Evolutionary conservation across 1,140 invertebrate species (phyloP), one percentile per base, ranked within the genome.

Genomic region (Ooceraea biroi): DNA sequence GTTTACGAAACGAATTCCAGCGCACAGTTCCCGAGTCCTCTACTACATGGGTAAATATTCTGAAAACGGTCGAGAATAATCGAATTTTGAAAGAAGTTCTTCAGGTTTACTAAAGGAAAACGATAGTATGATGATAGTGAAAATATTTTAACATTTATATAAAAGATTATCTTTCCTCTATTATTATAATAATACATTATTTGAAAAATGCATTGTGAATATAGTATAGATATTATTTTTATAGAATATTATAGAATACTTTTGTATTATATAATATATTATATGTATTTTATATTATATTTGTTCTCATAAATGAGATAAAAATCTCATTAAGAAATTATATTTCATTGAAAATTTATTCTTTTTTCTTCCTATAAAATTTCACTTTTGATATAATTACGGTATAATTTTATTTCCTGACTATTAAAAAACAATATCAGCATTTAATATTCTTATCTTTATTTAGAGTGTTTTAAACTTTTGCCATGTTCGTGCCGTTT

Each of bases 1-100:
- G 68, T 84, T 88, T 87, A 61, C 85, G 71, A 61, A 84, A 87
- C 58, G 80, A 86, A 65, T 86, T 71, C 14, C 50, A 36, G 84
- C 30, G 41, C 30, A 30, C 46, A 58, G n/a, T 10, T 50, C 72
- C 57, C 60, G 82, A 52, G 60, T 68, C 44, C 52, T 60, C n/a
- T 36, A 44, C 7, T 17, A 69, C 11, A 71, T 12, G 44, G 30
- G 36, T 74, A 60, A 66, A 76, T 22, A 83, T 73, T 72, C 66
- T 22, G 50, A 22, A 36, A 46, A 48, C n/a, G 36, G 25, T 72
- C 4, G 12, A 44, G 41, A 50, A 82, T 61, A 50, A 61, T 48
- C 44, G 27, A 74, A 36, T 83, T 76, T 52, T 69, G 25, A 10
- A 30, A 80, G 57, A 66, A 0, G 17, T 30, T 36, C 7, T 7